Conservation (phyloP, 2,113 vertebrate species). For the Picathartes gymnocephalus region DNA sequence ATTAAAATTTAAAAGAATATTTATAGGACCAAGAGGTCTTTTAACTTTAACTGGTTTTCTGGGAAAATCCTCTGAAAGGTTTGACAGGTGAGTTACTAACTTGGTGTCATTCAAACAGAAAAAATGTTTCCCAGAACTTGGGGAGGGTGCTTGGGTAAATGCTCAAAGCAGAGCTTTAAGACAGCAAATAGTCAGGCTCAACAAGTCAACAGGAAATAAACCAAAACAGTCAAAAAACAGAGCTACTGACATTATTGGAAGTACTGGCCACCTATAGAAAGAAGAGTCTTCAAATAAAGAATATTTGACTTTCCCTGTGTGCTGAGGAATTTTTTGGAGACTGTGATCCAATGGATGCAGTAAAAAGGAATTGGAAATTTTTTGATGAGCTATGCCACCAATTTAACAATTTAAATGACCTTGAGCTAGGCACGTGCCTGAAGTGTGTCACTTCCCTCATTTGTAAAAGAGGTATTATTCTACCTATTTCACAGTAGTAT, state of each 20-base stretch:
- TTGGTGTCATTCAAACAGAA: background rate
- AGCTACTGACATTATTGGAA: background rate
- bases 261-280: background rate
- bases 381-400: background rate
- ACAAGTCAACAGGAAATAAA: background rate
- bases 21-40: background rate
- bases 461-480: background rate
- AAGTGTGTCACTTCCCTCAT: background rate
- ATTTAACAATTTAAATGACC: background rate
- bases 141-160: background rate
- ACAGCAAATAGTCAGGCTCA: background rate
- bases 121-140: background rate
- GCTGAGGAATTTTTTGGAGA: background rate
- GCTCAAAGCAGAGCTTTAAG: background rate
- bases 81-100: background rate
- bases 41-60: background rate
- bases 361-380: background rate
- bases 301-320: background rate
- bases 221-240: accelerated
- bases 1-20: background rate
- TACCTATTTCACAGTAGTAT: background rate
- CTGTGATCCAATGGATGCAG: background rate
- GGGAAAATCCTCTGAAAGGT: background rate
- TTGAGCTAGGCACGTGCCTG: background rate
- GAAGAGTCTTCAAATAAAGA: background rate